Evolutionary conservation across 2,888 invertebrate genomes (phyloP).

Genomic region (Caenorhabditis plicata): DNA sequence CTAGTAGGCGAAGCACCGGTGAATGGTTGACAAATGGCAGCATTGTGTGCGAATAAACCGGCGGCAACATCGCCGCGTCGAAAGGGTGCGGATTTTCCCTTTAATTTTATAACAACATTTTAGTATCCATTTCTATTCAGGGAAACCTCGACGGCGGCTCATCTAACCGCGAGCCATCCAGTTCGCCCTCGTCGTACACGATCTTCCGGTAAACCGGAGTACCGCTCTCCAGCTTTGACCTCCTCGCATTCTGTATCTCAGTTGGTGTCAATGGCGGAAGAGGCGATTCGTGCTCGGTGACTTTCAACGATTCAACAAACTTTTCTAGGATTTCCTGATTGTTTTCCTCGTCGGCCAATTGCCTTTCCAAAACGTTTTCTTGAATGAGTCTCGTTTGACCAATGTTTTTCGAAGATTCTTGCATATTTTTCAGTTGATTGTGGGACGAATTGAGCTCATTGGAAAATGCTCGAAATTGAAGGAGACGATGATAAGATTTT

Average conservation of each 20-base stretch:
- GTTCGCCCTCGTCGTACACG: constrained; percentile 56
- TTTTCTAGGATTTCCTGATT: constrained; percentile 9
- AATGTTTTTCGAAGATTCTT: too few relatives aligned
- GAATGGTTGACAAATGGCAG: constrained; percentile 59
- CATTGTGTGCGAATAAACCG: constrained; percentile 53
- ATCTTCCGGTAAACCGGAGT: constrained; percentile 32
- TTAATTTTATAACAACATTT: too few relatives aligned
- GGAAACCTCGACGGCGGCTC: constrained; percentile 51
- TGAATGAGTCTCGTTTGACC: constrained; percentile 7
- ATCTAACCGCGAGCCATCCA: constrained; percentile 45
- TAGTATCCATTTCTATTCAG: too few relatives aligned
- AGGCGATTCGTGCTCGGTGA: background rate
- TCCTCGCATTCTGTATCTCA: constrained; percentile 7
- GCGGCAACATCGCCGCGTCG: constrained; percentile 49
- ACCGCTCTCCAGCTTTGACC: constrained; percentile 17
- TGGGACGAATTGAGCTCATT: too few relatives aligned
- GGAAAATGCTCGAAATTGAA: too few relatives aligned
- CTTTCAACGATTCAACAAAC: constrained; percentile 10
- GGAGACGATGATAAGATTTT: too few relatives aligned
- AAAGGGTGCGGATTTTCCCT: constrained; percentile 64
- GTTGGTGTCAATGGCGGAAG: background rate
- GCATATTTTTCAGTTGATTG: too few relatives aligned
- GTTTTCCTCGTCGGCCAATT: constrained; percentile 11
- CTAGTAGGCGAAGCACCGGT: constrained; percentile 48
- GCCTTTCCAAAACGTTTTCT: constrained; percentile 7